A percentile compares a stretch with the other conserved stretches of the same genome.
Conservation (phyloP, 2,888 invertebrate genomes). For the Dryocosmus kuriphilus region DNA sequence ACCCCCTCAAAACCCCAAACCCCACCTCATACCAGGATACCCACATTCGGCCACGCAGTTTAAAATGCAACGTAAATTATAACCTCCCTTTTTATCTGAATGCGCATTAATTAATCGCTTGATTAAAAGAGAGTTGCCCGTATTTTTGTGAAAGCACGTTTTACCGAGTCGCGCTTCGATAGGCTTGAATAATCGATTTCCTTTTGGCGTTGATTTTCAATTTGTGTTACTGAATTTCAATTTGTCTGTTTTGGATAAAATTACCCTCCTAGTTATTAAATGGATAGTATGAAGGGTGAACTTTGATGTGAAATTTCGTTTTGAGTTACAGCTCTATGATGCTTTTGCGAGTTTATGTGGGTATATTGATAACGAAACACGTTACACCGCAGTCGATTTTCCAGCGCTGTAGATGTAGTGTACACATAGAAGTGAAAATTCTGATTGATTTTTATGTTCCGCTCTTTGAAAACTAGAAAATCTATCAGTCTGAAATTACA, state of each 20-base stretch:
- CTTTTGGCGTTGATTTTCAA: constrained; percentile 36
- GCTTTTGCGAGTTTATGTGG: background rate
- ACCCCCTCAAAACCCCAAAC: constrained; percentile 44
- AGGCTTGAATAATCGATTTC: constrained; percentile 41
- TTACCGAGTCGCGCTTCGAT: constrained; percentile 36
- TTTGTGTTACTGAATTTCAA: constrained; percentile 35
- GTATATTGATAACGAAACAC: background rate
- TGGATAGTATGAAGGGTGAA: background rate
- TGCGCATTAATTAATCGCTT: constrained; percentile 49
- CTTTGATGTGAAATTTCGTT: background rate
- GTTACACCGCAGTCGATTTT: background rate
- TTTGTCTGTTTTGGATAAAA: constrained; percentile 15
- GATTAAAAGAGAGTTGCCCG: constrained; percentile 39
- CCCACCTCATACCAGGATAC: constrained; percentile 15
- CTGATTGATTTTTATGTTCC: too few species aligned
- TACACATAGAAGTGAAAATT: too few species aligned
- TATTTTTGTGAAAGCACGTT: constrained; percentile 40
- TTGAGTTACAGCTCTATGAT: background rate
- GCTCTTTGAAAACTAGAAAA: too few species aligned
- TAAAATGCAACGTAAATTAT: constrained; percentile 58
- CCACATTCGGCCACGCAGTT: constrained; percentile 43
- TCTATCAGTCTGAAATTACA: too few species aligned
- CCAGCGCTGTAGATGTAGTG: too few species aligned
- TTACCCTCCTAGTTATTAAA: background rate
- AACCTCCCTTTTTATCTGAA: constrained; percentile 57